phyloP scores from a whole-genome alignment of 2,888 invertebrate species.

The Agonopterix arenella region DNA sequence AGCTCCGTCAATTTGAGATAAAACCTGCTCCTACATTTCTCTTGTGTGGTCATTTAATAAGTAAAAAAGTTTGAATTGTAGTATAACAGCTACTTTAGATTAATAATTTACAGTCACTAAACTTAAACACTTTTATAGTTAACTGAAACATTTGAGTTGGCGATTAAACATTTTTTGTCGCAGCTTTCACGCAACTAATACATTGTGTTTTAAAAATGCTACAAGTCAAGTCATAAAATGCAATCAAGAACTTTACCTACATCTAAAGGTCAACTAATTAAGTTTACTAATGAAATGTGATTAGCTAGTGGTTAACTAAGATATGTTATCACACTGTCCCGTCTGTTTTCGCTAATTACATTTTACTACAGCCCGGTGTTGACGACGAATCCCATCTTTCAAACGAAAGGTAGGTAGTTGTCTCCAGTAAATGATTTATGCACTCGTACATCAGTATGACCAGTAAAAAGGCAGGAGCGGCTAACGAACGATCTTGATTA shows the following conservation, averaged over 20 bases:
- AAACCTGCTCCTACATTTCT: slow-evolving; percentile 36
- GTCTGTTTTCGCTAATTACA: too few species aligned
- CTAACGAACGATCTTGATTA: slow-evolving; percentile 69
- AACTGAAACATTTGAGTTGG: too few species aligned
- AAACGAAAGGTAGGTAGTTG: too few species aligned
- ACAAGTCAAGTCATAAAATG: slow-evolving; percentile 2
- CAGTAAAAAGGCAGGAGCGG: slow-evolving; percentile 49
- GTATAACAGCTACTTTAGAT: too few species aligned
- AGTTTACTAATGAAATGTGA: neutral
- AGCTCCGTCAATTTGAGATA: slow-evolving; percentile 63
- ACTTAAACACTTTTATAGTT: too few species aligned
- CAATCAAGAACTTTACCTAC: slow-evolving; percentile 1
- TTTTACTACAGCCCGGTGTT: too few species aligned
- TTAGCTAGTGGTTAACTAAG: neutral
- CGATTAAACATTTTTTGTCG: too few species aligned
- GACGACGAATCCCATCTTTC: too few species aligned
- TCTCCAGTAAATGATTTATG: slow-evolving; percentile 8
- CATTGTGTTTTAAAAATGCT: neutral
- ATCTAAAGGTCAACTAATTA: neutral
- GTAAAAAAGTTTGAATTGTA: neutral
- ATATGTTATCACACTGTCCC: neutral
- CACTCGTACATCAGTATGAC: slow-evolving; percentile 31
- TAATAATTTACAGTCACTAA: too few species aligned
- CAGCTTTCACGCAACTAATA: neutral
- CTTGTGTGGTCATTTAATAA: slow-evolving; percentile 42